Evolutionary conservation across 2,888 invertebrate genomes (phyloP).

Genomic region (Chrysodeixis includens): DNA sequence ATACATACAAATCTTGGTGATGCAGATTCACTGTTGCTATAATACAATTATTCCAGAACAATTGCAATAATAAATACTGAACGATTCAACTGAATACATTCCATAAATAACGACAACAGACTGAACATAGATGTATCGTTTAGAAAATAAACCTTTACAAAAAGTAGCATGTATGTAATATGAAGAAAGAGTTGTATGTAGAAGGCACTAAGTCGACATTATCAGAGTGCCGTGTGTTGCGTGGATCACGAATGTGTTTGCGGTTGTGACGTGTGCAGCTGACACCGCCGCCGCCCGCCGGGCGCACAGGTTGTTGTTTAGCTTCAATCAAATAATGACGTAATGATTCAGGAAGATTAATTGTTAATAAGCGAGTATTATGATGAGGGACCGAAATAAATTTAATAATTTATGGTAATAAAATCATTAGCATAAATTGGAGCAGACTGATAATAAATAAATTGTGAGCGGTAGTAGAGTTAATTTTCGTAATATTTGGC

Average conservation of each 20-base stretch:
- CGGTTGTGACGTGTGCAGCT: slow-evolving; percentile 57
- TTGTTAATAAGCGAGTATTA: slow-evolving; percentile 72
- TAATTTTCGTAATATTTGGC: slow-evolving; percentile 51
- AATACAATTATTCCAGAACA: slow-evolving; percentile 31
- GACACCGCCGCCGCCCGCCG: slow-evolving; percentile 21
- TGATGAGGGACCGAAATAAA: slow-evolving; percentile 81
- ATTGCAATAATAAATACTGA: slow-evolving; percentile 24
- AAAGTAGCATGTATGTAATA: slow-evolving; percentile 55
- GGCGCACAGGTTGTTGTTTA: slow-evolving; percentile 29
- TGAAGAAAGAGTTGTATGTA: slow-evolving; percentile 48
- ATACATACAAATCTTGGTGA: slow-evolving; percentile 19
- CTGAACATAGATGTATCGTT: slow-evolving; percentile 74
- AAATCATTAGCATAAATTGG: slow-evolving; percentile 74
- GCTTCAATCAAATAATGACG: slow-evolving; percentile 14
- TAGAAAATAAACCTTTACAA: slow-evolving; percentile 59
- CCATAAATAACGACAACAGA: slow-evolving; percentile 75
- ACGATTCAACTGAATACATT: slow-evolving; percentile 69
- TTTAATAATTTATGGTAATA: slow-evolving; percentile 69
- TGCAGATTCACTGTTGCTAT: slow-evolving; percentile 19
- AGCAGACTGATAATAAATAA: slow-evolving; percentile 80
- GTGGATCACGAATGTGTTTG: slow-evolving; percentile 22
- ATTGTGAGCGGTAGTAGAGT: slow-evolving; percentile 69
- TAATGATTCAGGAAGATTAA: slow-evolving; percentile 51
- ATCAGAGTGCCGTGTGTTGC: slow-evolving; percentile 43
- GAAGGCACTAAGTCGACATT: slow-evolving; percentile 48